These are phyloP conservation scores for Gandaritis pyraliata DNA, from an alignment of 2,888 invertebrate species.

Conservation along the genomic window DNA sequence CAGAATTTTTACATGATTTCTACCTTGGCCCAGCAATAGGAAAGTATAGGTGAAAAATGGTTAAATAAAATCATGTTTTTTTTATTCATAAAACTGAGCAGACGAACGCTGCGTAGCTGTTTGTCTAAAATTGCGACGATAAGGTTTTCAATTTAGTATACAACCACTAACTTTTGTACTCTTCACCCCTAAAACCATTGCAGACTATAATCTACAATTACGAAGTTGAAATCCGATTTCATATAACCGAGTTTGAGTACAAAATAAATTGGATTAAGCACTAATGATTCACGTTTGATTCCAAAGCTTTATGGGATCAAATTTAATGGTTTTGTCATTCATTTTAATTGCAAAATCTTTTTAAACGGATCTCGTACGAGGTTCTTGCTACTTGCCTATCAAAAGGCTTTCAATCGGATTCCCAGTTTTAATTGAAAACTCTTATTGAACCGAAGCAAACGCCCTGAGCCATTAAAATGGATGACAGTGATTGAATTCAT, in stretches of 20 bases:
- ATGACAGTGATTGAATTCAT: slow-evolving; percentile 49
- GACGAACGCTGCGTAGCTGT: no score
- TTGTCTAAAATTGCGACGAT: background rate
- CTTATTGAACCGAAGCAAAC: slow-evolving; percentile 47
- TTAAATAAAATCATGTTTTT: no score
- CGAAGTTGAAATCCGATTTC: slow-evolving; percentile 24
- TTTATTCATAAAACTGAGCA: no score
- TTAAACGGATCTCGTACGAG: slow-evolving; percentile 45
- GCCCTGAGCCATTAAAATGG: slow-evolving; percentile 43
- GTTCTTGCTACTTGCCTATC: slow-evolving; percentile 45
- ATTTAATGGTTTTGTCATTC: slow-evolving; percentile 42
- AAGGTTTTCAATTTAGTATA: background rate
- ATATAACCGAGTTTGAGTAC: slow-evolving; percentile 15
- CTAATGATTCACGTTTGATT: slow-evolving; percentile 41
- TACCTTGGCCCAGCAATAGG: no score
- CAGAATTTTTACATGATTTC: no score
- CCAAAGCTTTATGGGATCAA: slow-evolving; percentile 38
- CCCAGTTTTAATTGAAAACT: slow-evolving; percentile 57
- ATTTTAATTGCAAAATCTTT: slow-evolving; percentile 59
- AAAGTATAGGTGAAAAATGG: no score
- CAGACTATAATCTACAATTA: slow-evolving; percentile 16
- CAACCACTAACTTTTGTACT: background rate
- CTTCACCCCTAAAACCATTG: background rate
- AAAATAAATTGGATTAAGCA: slow-evolving; percentile 36
- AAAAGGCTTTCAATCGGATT: slow-evolving; percentile 48